Base-by-base conservation (phyloP, 2,797 vertebrate genomes). In the Gouania willdenowi region DNA sequence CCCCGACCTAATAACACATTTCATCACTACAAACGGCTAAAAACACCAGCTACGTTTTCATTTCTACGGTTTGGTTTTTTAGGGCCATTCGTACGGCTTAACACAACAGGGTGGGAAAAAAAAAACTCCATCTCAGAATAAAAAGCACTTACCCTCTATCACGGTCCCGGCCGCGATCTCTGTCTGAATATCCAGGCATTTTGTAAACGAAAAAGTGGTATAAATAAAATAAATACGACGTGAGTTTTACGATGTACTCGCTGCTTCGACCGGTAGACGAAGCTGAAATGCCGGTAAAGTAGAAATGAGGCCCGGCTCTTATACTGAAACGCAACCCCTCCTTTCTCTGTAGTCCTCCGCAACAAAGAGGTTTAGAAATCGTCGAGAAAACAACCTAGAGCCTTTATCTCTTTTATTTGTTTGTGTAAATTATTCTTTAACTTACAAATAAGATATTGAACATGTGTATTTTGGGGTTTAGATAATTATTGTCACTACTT, bases 141-240 rank as follows among this genome's bases (percentile, higher is more conserved):
- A n/a, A 12, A 35, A 1, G 5, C 4, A 71, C 88, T 87, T 36
- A 94, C 93, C 91, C 87, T 84, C 93, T 88, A 54, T 94, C 93
- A 88, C 93, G 90, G 29, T 92, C 93, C 73, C 93, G 88, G 56
- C 91, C 93, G 43, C 94, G 94, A 20, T 97, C 94, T 89, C 94
- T 91, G 81, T 98, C 95, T 36, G 93, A 89, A 78, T 93, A 97
- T 71, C 94, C 91, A 26, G 95, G 94, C 94, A 98, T 97, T 11
- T 64, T 64, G 58, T 66, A 66, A 50, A 26, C 21, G n/a, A n/a
- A n/a, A n/a, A 30, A 79, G 26, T 6, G 2, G 14, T 64, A 57
- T 64, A 81, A 77, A 77, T 66, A 69, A 77, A 75, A 55, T 67
- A 83, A 81, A 79, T 74, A 65, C 7, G 28, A 10, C 15, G 10